Evolutionary conservation across 2,888 invertebrate species (phyloP), one percentile per base, ranked within the genome.

Genomic region (Himalopsyche tibetana): DNA sequence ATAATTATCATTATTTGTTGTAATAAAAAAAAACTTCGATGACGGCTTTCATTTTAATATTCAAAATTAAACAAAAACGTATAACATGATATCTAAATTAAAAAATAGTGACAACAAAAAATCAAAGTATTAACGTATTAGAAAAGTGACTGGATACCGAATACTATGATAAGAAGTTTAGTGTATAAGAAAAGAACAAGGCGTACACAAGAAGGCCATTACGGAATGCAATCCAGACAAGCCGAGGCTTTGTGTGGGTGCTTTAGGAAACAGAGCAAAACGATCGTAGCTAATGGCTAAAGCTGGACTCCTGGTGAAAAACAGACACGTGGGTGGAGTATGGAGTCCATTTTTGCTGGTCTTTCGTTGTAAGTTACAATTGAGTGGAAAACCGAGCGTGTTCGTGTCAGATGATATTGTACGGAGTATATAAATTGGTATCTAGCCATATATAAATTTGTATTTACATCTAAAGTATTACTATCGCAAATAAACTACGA

Each of bases 201-300:
- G 36, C 81, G 82, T 82, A 84, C 82, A 86, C 84, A 86, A 84
- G 69, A 85, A 85, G 69, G 83, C 85, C 85, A 85, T 85, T 85
- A 85, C 55, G 83, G 80, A 85, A 85, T 85, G 85, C 85, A 85
- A 85, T 83, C 85, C 85, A 83, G 79, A 83, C 83, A 81, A 81
- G 81, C 55, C 81, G 81, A 51, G 45, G 45, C 55, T 74, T 74
- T 81, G 45, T 82, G 40, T 82, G 55, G 55, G 80, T 74, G 85
- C 85, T 55, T 74, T 82, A 79, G 82, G 83, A 83, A 85, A 85
- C 85, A 85, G 83, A 85, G 83, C 85, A 85, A 85, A 85, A 85
- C 85, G 85, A 83, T 85, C 83, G n/a, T 83, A 28, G 85, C 85
- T 85, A 85, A 85, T 85, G 85, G 83, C 83, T 79, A 74, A 74